Percentiles rank a stretch among this genome's conserved stretches.
Conservation (phyloP, 2,797 vertebrate genomes). For the Channa striata region DNA sequence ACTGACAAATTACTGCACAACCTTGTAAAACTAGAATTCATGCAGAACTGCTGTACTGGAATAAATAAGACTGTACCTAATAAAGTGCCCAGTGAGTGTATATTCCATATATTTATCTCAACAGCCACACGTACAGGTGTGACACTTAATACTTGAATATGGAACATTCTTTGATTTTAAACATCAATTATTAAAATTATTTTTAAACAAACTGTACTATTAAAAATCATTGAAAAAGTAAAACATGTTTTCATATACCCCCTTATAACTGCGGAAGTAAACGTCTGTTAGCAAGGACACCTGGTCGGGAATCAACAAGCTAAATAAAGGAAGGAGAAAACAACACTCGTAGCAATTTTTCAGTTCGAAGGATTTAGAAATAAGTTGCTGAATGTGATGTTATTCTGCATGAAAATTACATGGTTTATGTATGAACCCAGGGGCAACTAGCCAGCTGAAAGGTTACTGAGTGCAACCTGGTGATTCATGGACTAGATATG, state of each 20-base stretch:
- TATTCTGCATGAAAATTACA: slow-evolving; percentile 33
- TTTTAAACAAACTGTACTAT: too few relatives aligned
- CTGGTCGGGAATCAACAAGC: not conserved
- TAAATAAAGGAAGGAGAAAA: not conserved
- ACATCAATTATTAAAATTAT: too few relatives aligned
- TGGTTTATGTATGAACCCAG: slow-evolving; percentile 34
- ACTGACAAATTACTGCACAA: too few relatives aligned
- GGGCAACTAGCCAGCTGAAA: slow-evolving; percentile 54
- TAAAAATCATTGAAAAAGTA: too few relatives aligned
- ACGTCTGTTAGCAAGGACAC: rapidly evolving
- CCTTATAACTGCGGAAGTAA: not conserved
- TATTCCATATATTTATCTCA: too few relatives aligned
- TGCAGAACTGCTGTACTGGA: too few relatives aligned
- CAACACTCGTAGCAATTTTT: not conserved
- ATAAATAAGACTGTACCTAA: too few relatives aligned
- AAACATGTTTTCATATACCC: slow-evolving; percentile 26
- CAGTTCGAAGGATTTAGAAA: slow-evolving; percentile 14
- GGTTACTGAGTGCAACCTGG: slow-evolving; percentile 65
- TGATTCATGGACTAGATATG: slow-evolving; percentile 70
- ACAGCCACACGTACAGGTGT: too few relatives aligned
- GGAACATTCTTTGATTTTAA: too few relatives aligned
- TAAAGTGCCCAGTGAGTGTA: too few relatives aligned
- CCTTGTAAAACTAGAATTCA: too few relatives aligned
- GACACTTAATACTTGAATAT: too few relatives aligned
- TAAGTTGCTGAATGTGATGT: slow-evolving; percentile 20